These are phyloP conservation scores for Drosophila auraria DNA, from an alignment of 1,140 invertebrate genomes.

Conservation along the genomic window DNA sequence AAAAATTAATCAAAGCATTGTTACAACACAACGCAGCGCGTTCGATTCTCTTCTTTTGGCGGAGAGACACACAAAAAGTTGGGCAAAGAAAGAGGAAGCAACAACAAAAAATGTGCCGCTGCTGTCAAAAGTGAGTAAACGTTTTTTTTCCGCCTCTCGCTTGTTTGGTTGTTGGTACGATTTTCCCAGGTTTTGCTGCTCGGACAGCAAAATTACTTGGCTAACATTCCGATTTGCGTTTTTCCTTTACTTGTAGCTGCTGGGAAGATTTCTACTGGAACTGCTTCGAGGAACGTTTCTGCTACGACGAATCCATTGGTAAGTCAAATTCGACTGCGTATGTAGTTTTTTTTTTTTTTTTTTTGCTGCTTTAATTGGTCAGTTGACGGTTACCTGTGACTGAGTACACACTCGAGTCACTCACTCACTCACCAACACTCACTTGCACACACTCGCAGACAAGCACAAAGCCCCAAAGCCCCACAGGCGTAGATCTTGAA, in stretches of 20 bases:
- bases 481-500: constrained; percentile 62
- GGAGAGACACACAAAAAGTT: constrained; percentile 24
- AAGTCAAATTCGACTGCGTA: constrained; percentile 44
- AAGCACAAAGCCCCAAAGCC: neutral
- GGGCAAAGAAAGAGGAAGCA: constrained; percentile 41
- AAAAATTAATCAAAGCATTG: constrained; percentile 54
- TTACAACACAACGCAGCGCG: constrained; percentile 36
- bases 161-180: constrained; percentile 26
- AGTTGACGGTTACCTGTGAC: constrained; percentile 45
- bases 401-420: constrained; percentile 9
- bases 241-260: constrained; percentile 82
- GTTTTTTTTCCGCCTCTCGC: constrained; percentile 16
- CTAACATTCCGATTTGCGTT: constrained; percentile 35
- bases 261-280: constrained; percentile 88
- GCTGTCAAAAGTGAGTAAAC: constrained; percentile 81
- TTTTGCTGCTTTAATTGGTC: constrained; percentile 32
- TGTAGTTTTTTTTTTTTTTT: constrained; percentile 3
- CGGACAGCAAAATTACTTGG: constrained; percentile 37
- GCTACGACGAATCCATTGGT: constrained; percentile 87
- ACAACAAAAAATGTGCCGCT: constrained; percentile 81
- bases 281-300: constrained; percentile 87
- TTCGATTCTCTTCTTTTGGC: constrained; percentile 32
- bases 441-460: constrained; percentile 14
- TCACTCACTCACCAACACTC: constrained; percentile 6
- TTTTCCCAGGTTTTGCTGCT: constrained; percentile 24